Evolutionary conservation across 1,140 invertebrate species (phyloP), one percentile per base, ranked within the genome.

Genomic region (Asobara japonica): DNA sequence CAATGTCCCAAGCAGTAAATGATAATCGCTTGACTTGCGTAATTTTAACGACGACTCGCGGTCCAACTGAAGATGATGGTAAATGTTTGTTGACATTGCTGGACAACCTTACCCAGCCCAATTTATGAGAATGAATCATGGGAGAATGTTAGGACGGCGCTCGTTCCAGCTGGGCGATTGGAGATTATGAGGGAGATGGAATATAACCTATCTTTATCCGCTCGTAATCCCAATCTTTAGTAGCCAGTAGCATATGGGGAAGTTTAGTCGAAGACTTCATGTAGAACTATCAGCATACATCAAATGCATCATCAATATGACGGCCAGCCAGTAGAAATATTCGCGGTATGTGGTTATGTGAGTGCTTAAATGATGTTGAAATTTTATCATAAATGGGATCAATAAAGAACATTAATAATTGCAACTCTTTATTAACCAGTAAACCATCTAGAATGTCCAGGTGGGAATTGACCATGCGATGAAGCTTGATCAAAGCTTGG

Each of bases 121-220:
- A 36, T 71, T 29, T n/a, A 48, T 71, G 25, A 62, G 62, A 70
- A 36, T 27, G 30, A 38, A 33, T 62, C 68, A 70, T 56, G 68
- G 29, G 30, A 29, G 11, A 20, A 29, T 30, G 51, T 56, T 69
- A 27, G 25, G 20, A 27, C 27, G n/a, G 0, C 27, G 7, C 6
- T 20, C n/a, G n/a, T 60, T 25, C 27, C 13, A 20, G 8, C n/a
- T 27, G 27, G 13, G 7, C 51, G 3, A 60, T 13, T 60, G 20
- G n/a, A 29, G 10, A 27, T 25, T 60, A 29, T 29, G 22, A 13
- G n/a, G 4, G 5, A 8, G 4, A 13, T 6, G 18, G 51, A 25
- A 5, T 20, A 56, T 56, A 56, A 25, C 51, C 51, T 27, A 25
- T 31, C 29, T 33, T 62, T 45, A 16, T 18, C 41, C 18, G 0